Evolutionary conservation across 2,113 vertebrate genomes (phyloP), one percentile per base, ranked within the genome.

Genomic region (Ondatra zibethicus): DNA sequence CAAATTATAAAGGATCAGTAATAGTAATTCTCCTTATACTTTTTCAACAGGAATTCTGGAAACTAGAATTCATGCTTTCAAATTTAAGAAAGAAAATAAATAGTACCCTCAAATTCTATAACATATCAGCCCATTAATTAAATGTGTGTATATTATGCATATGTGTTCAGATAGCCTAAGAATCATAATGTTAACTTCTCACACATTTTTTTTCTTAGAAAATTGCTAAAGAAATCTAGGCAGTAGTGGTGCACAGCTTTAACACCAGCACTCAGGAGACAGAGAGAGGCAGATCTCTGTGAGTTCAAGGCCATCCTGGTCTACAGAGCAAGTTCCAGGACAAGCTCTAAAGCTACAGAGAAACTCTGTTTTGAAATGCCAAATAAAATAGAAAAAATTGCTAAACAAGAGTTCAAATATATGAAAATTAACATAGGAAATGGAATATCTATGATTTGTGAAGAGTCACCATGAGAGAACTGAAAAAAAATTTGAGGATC

Each of bases 1-100:
- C 36, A 88, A 95, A 92, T 97, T 92, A 88, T 12, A 80, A 88
- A 90, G 25, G 17, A 70, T 88, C 58, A 85, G 36, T 92, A 84
- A 75, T 92, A 19, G 52, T 63, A 94, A 78, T 58, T 86, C 36
- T 95, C 52, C 36, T 95, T 63, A 58, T 70, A 81, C 19, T 63
- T 90, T 81, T 95, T 84, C 63, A 82, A 13, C 25, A 84, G 16
- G 6, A 75, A 36, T 88, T 42, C 1, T 92, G 16, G 78, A 58
- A 76, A 1, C 7, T 66, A 73, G 23, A 85, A 90, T 65, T 88
- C 36, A 87, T 90, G 25, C 63, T 27, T 96, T 93, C 52, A 82
- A 87, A 82, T 70, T 68, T 92, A 33, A 88, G 45, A 52, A 14
- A 52, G 63, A 84, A 89, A 87, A 5, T 13, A 3, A 76, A 89